Evolutionary conservation across 2,888 invertebrate genomes (phyloP), one percentile per base, ranked within the genome.

Genomic region (Heliconius aoede): DNA sequence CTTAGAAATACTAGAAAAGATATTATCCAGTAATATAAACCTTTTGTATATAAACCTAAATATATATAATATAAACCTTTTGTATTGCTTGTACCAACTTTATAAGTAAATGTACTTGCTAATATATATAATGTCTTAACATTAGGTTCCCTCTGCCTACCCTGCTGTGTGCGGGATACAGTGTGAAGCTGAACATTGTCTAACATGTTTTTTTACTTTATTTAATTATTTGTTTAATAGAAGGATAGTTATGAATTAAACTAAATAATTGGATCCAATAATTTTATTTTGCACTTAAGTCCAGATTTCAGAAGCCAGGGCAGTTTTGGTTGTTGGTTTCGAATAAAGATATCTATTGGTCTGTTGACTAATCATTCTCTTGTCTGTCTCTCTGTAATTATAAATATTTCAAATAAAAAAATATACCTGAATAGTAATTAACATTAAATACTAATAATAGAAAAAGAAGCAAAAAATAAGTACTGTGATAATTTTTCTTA

Each of bases 291-390:
- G 24, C 51, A 65, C 0, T 36, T 24, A 40, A 40, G 8, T 69
- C 30, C 69, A 69, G 24, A 55, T 3, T 69, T 8, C 69, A 55
- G 13, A 30, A 32, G 69, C n/a, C 21, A 15, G 24, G 15, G 32
- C n/a, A 7, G 13, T 24, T 55, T 69, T 36, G 15, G 30, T 69
- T 4, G 18, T 55, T n/a, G 24, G 30, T 30, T 32, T 30, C 13
- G 8, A 72, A 8, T n/a, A 8, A 36, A 21, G 36, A 8, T 8
- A n/a, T 73, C 28, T 76, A 64, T 30, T 79, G 73, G 60, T 81
- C 80, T n/a, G n/a, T n/a, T n/a, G 11, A 81, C 78, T n/a, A n/a
- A 67, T 78, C 74, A 8, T 79, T 76, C 24, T 81, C 80, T 13
- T 65, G 60, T 4, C 74, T 73, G 36, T 76, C 78, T 76, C 80